Percentiles rank a stretch among this genome's conserved stretches.
Conservation (phyloP, 2,888 invertebrate species). For the Cerceris ruficornis region DNA sequence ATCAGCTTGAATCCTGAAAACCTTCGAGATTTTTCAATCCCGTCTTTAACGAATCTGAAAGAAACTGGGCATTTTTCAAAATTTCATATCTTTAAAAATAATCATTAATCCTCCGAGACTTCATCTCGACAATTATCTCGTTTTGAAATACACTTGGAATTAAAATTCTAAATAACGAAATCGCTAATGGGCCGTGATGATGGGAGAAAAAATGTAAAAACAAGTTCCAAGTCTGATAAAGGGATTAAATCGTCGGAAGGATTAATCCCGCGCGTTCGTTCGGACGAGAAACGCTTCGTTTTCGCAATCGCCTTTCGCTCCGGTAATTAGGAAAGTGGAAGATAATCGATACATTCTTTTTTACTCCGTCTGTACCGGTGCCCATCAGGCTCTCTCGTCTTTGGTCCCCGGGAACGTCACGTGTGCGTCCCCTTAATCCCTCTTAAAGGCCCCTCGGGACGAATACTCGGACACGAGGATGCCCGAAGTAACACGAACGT, state of each 20-base stretch:
- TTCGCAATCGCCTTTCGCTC: conserved; percentile 33
- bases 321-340: conserved; percentile 39
- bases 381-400: conserved; percentile 40
- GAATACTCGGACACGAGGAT: conserved; percentile 68
- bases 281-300: conserved; percentile 33
- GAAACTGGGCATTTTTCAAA: no score
- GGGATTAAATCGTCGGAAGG: not conserved
- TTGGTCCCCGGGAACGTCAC: conserved; percentile 59
- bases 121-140: no score
- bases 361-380: conserved; percentile 31
- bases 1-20: not conserved
- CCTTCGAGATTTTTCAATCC: not conserved
- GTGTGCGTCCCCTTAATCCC: conserved; percentile 64
- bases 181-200: no score
- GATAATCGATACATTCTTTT: conserved; percentile 49
- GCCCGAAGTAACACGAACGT: conserved; percentile 67
- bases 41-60: no score
- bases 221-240: not conserved
- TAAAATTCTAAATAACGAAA: no score
- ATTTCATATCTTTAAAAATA: no score
- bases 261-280: conserved; percentile 33
- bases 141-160: no score
- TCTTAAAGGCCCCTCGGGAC: conserved; percentile 66
- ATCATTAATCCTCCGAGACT: no score
- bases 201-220: no score